Evolutionary conservation across 2,113 vertebrate species (phyloP), one percentile per base, ranked within the genome.

Genomic region (Sciurus niger): DNA sequence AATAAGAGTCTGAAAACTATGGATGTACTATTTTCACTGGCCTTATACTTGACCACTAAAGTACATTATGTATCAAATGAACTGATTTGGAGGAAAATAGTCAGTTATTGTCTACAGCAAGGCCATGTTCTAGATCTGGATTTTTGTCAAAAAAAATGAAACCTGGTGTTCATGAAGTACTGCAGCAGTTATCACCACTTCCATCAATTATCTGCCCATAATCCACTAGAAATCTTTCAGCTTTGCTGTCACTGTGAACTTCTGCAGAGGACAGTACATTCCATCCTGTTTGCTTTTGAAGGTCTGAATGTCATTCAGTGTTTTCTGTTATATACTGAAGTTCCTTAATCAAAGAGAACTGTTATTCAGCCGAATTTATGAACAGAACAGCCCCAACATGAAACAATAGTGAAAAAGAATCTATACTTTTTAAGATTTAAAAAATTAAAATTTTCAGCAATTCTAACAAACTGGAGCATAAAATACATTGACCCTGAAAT

Each of bases 231-330:
- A 93, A 78, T 86, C 60, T 67, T 58, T 58, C 55, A 95, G 8
- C 60, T 48, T 73, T 90, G 85, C 58, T 77, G 40, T 86, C 43
- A 43, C 4, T 24, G 37, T 40, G 72, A 43, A 60, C 68, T 48
- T 14, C 72, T 83, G 24, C 76, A 48, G 70, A 91, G 91, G 91
- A 85, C 25, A 55, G n/a, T 72, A 48, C 46, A 72, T 74, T 43
- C 77, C 4, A 55, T 73, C 58, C 34, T 22, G n/a, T 96, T 89
- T 94, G 87, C 30, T 96, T 95, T 92, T 85, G 48, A 97, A 96
- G 53, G 85, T 91, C 8, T 83, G 34, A 89, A 85, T 83, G 43
- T 51, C 34, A 25, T 43, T 84, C 32, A 78, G 3, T 90, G 58
- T 93, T 88, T 89, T 67, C 34, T 80, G 40, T 93, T 46, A 74